Evolutionary conservation across 2,888 invertebrate species (phyloP).

Genomic region (Timema cristinae): DNA sequence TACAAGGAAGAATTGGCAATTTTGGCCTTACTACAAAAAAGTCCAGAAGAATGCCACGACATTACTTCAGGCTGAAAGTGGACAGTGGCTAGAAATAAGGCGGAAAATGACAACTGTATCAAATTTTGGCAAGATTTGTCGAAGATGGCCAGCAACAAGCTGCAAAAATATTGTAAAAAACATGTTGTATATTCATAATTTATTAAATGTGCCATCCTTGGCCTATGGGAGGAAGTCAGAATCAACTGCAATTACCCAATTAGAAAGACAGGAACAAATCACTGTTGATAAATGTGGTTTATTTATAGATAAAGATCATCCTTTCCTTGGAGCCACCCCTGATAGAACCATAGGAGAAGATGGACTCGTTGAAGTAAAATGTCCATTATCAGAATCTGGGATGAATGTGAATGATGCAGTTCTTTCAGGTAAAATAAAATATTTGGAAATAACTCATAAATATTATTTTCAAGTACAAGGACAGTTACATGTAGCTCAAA

Average conservation of each 20-base stretch:
- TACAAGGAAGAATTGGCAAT: not conserved
- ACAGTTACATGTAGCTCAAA: constrained; percentile 19
- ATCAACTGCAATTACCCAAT: constrained; percentile 25
- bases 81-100: not conserved
- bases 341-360: constrained; percentile 33
- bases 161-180: not conserved
- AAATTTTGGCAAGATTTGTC: not conserved
- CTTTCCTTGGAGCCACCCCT: constrained; percentile 32
- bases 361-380: constrained; percentile 34
- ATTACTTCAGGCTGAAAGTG: constrained; percentile 8
- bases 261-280: constrained; percentile 25
- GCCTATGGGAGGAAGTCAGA: constrained; percentile 31
- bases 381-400: constrained; percentile 30
- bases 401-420: constrained; percentile 24
- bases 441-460: not conserved
- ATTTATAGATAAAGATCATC: constrained; percentile 34
- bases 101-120: not conserved
- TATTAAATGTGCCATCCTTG: constrained; percentile 18
- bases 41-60: constrained; percentile 34
- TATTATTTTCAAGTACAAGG: constrained; percentile 22
- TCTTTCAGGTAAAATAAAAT: constrained; percentile 2
- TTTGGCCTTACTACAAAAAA: not conserved
- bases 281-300: constrained; percentile 33
- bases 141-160: not conserved
- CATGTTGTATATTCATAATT: not conserved